These are phyloP conservation scores for Clarias macrocephalus DNA, from an alignment of 2,113 vertebrate genomes.

Conservation along the genomic window DNA sequence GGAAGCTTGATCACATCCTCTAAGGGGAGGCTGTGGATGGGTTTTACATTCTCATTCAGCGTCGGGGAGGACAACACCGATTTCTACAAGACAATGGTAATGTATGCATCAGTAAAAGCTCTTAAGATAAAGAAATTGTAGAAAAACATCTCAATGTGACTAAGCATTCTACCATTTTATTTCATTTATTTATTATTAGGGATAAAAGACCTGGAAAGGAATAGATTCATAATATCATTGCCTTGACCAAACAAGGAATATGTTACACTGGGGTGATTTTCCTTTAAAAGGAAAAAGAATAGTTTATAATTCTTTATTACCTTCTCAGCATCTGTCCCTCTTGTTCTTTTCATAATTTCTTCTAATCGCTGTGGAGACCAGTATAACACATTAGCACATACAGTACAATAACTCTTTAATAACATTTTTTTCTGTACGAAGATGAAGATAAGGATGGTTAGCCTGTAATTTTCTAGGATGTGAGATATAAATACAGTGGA, in stretches of 20 bases:
- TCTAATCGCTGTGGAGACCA: constrained; percentile 68
- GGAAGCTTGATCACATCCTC: constrained; percentile 59
- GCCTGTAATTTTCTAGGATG: background rate
- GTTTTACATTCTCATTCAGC: constrained; percentile 69
- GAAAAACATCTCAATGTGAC: background rate
- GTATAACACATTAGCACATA: constrained; percentile 7
- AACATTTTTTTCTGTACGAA: background rate
- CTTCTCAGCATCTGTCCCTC: constrained; percentile 69
- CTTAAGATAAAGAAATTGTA: background rate
- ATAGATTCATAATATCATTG: background rate
- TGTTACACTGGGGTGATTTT: background rate
- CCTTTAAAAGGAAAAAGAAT: background rate
- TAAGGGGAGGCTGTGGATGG: constrained; percentile 55
- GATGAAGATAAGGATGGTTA: background rate
- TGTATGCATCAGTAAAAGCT: background rate
- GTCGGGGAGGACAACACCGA: constrained; percentile 37
- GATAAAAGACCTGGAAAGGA: background rate
- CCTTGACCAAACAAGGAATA: background rate
- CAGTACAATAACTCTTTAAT: background rate
- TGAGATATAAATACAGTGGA: constrained; percentile 12
- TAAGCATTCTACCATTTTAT: background rate
- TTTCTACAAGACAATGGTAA: constrained; percentile 54
- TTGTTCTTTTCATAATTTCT: constrained; percentile 77
- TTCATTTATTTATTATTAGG: background rate
- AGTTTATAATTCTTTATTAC: constrained; percentile 53